These are phyloP conservation scores for Drosophila funebris DNA, from an alignment of 1,140 invertebrate genomes.

Conservation along the genomic window DNA sequence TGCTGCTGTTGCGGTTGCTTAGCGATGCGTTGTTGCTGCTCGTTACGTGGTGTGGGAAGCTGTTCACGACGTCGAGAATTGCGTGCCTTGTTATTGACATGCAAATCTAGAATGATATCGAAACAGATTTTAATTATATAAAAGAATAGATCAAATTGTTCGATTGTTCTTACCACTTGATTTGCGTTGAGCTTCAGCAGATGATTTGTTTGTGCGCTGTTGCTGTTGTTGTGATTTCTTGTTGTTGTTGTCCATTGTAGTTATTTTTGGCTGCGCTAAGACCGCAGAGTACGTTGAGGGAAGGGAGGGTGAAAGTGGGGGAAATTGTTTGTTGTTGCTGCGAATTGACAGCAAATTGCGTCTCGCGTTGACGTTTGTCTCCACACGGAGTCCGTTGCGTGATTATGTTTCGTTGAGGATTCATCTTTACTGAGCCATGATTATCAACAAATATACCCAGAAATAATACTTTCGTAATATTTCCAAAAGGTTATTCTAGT, in stretches of 20 bases:
- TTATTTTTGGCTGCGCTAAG: conserved; percentile 45
- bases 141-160: not conserved
- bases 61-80: conserved; percentile 75
- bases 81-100: conserved; percentile 65
- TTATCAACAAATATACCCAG: conserved; percentile 83
- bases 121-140: not conserved
- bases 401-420: conserved; percentile 85
- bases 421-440: conserved; percentile 91
- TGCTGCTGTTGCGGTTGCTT: conserved; percentile 44
- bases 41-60: conserved; percentile 64
- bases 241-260: conserved; percentile 67
- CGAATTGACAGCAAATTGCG: conserved; percentile 63
- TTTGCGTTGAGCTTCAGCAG: conserved; percentile 71
- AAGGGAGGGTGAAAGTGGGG: conserved; percentile 15
- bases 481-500: conserved; percentile 59
- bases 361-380: conserved; percentile 85
- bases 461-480: conserved; percentile 82
- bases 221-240: conserved; percentile 73
- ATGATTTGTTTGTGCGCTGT: conserved; percentile 64
- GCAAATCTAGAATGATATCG: too few species aligned
- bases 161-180: conserved; percentile 59
- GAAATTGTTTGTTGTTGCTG: conserved; percentile 32
- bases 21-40: conserved; percentile 55
- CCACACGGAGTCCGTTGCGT: conserved; percentile 87
- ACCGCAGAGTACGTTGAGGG: conserved; percentile 25